Base-by-base conservation (phyloP, 2,888 invertebrate species). In the Eupithecia vulgata region DNA sequence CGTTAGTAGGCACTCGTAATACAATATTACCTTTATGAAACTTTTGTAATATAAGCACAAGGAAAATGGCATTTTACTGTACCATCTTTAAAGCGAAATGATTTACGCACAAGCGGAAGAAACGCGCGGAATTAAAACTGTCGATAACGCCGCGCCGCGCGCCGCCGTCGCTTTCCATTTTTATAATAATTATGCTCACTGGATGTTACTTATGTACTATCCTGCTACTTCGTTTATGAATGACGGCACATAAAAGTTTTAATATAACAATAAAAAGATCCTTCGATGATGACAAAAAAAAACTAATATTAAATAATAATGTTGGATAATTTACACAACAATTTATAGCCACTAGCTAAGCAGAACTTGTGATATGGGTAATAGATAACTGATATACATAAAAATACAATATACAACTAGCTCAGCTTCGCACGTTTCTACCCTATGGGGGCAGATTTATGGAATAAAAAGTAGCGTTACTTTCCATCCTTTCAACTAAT, bases 31-130 rank as follows among this genome's bases (percentile, higher is more conserved):
- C 25, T 57, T 13, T 57, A 57, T 25, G 52, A 21, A 52, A 21
- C 52, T 52, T 21, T 21, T 21, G 21, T 10, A 48, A 52, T 21
- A 57, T 13, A 57, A 25, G 25, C 12, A 25, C 25, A 25, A 25
- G 57, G 57, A 57, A 57, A 57, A 57, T 57, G 12, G 57, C 13
- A 57, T 57, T 25, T 57, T 57, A 57, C 57, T 57, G 25, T 13
- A 57, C 12, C 25, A 25, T 57, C 5, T 12, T 25, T 25, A 57
- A 12, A 57, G 52, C 1, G 25, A 13, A 0, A 12, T 4, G 2
- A 3, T 52, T 10, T 52, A 25, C 21, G 57, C 57, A 57, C 57
- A 25, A 25, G 13, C 12, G 25, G 21, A 25, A 57, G 21, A 57
- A 57, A 25, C 57, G 12, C 13, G 25, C 13, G 57, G 5, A 5